phyloP scores from a whole-genome alignment of 2,113 vertebrate species.

The Periophthalmus modestus region DNA sequence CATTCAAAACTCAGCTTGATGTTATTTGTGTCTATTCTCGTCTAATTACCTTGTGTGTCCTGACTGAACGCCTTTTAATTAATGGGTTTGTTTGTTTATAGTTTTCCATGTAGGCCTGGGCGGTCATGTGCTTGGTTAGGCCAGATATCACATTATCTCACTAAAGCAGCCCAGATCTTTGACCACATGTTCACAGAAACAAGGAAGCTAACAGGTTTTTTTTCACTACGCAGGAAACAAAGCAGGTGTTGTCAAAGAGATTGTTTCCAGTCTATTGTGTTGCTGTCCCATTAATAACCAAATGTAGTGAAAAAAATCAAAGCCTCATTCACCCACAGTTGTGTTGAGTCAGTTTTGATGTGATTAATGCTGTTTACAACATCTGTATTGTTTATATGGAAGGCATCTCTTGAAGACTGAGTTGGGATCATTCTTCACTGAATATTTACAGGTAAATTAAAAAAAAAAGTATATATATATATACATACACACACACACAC shows the following conservation, averaged over 20 bases:
- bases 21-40: slow-evolving; percentile 37
- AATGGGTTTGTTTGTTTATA: slow-evolving; percentile 48
- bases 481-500: too few relatives aligned
- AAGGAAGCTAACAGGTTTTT: slow-evolving; percentile 4
- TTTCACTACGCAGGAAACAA: slow-evolving; percentile 9
- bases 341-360: neutral
- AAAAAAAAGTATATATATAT: too few relatives aligned
- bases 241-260: neutral
- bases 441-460: slow-evolving; percentile 90
- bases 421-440: slow-evolving; percentile 95
- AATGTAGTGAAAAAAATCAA: neutral
- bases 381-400: slow-evolving; percentile 25
- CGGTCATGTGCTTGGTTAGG: slow-evolving; percentile 49
- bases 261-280: slow-evolving; percentile 1
- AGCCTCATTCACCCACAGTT: neutral
- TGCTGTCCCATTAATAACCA: neutral
- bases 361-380: neutral
- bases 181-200: slow-evolving; percentile 33
- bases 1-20: slow-evolving; percentile 14
- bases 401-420: slow-evolving; percentile 97
- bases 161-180: slow-evolving; percentile 52
- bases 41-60: slow-evolving; percentile 30
- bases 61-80: slow-evolving; percentile 34
- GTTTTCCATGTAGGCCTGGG: slow-evolving; percentile 44
- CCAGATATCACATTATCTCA: slow-evolving; percentile 67